Evolutionary conservation across 2,797 vertebrate genomes (phyloP), one percentile per base, ranked within the genome.

Genomic region (Rhinatrema bivittatum): DNA sequence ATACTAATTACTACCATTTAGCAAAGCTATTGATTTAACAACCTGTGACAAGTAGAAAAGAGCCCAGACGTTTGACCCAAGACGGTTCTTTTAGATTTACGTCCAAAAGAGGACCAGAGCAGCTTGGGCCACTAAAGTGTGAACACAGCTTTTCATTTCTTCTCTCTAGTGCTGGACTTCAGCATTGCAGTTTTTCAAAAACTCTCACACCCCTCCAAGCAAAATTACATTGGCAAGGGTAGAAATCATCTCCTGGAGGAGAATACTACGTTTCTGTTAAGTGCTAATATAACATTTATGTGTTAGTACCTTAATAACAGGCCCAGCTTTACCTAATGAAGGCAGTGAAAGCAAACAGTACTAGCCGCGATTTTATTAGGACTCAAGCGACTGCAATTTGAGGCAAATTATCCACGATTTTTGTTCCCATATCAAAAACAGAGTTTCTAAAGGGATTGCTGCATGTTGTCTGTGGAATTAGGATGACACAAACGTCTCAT

Each of bases 241-340:
- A n/a, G 85, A 62, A 74, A 68, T 68, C 77, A 90, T 85, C 86
- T n/a, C n/a, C n/a, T 83, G 67, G 51, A 87, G 81, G 80, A 84
- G 81, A 85, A 81, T 75, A 77, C 78, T 63, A 65, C 77, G 72
- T 69, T 67, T 56, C 66, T 60, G 79, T 78, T 85, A 89, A 91
- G 89, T 90, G 87, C 88, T 91, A 90, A 91, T 90, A 81, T 88
- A 87, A 86, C 89, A 86, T 89, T 90, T 91, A 87, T 92, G 86
- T 87, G 78, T 67, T 62, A 68, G 70, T 76, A 62, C 74, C 65
- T 76, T 79, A 77, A 81, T 74, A 79, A 78, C 42, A 79, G 61
- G 46, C 65, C 76, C 53, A 50, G 79, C 84, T 82, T n/a, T 74
- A 78, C 75, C 68, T 81, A 81, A 82, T 79, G 72, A 81, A 76